Percentiles rank a stretch among this genome's conserved stretches.
Evolutionary conservation across 2,888 invertebrate species (phyloP).

Genomic region (Teleogryllus oceanicus): DNA sequence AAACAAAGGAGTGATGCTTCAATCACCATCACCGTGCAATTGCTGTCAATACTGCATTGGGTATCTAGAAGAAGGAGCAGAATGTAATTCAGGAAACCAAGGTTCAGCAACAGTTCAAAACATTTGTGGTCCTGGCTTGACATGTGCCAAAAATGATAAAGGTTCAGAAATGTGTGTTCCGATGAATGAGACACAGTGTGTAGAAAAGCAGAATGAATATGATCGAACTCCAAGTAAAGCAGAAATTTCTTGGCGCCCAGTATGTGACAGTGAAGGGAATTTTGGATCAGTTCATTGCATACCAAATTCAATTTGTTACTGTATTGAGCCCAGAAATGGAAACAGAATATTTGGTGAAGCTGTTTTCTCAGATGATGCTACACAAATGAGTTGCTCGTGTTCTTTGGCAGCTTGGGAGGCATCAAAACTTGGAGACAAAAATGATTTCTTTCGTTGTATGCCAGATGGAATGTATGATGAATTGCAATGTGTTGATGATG

Average conservation of each 20-base stretch:
- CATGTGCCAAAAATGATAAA: neutral
- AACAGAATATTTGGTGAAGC: neutral
- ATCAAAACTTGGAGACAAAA: neutral
- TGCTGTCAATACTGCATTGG: neutral
- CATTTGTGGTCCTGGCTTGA: neutral
- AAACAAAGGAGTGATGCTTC: neutral
- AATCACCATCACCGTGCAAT: neutral
- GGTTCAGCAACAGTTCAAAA: neutral
- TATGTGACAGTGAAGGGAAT: neutral
- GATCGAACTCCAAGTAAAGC: neutral
- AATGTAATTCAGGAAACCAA: too few species aligned
- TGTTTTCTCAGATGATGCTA: neutral
- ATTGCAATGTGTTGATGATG: neutral
- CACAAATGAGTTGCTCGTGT: neutral
- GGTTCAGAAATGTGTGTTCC: neutral
- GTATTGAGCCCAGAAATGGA: neutral
- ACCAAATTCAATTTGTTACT: neutral
- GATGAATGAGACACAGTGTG: neutral
- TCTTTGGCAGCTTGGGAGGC: neutral
- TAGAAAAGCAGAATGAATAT: neutral
- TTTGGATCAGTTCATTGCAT: constrained; percentile 1
- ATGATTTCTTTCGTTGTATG: neutral
- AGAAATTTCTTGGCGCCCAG: neutral
- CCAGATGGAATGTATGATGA: neutral
- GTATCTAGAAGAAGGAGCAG: neutral